These are phyloP conservation scores for Unio pictorum DNA, from an alignment of 2,888 invertebrate genomes.

Conservation along the genomic window DNA sequence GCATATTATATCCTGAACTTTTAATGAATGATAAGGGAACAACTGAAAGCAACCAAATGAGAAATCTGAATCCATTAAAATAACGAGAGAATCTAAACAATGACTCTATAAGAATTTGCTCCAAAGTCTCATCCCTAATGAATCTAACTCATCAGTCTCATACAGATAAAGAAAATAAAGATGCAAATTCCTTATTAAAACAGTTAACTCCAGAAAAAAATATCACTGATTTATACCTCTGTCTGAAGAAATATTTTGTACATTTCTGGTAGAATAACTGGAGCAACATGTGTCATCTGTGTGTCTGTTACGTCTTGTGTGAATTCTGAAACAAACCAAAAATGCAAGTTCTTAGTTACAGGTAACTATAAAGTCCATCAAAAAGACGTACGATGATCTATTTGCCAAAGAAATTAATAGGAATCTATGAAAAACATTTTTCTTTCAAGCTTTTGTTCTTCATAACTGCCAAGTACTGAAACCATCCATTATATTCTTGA, in stretches of 20 bases:
- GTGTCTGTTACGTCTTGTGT: conserved; percentile 78
- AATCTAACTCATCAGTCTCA: not conserved
- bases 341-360: not conserved
- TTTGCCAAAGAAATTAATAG: too few species aligned
- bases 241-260: conserved; percentile 79
- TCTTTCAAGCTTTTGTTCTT: not conserved
- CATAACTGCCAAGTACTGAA: not conserved
- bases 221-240: conserved; percentile 70
- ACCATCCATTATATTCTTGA: too few species aligned
- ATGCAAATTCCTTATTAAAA: not conserved
- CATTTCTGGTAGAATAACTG: conserved; percentile 80
- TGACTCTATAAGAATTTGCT: not conserved
- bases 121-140: not conserved
- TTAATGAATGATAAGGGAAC: too few species aligned
- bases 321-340: conserved; percentile 74
- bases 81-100: not conserved
- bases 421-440: not conserved
- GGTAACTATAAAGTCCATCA: not conserved
- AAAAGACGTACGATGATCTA: too few species aligned
- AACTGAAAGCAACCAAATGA: too few species aligned
- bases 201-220: not conserved
- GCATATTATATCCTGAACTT: too few species aligned
- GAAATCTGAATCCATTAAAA: too few species aligned
- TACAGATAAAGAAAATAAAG: not conserved
- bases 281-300: conserved; percentile 80